Evolutionary conservation across 2,797 vertebrate genomes (phyloP), one percentile per base, ranked within the genome.

Genomic region (Saxicola maurus): DNA sequence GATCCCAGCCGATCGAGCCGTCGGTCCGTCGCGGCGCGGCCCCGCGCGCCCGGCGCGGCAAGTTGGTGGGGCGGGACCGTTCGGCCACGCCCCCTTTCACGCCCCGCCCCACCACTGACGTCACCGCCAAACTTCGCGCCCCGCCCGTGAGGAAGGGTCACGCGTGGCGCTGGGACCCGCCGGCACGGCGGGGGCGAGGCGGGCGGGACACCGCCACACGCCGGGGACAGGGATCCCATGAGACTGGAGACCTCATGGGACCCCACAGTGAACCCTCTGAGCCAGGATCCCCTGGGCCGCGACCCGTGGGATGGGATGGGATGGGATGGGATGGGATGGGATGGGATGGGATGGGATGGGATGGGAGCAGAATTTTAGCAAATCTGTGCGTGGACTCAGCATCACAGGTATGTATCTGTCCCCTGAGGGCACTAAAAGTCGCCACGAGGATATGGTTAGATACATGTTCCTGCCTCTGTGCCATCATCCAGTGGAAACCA

Each of bases 21-120:
- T 88, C 81, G 90, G 65, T 85, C 76, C 86, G 90, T 81, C 86
- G 66, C 86, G 76, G 76, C 81, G 90, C 79, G 92, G 82, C 85
- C 82, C 86, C 88, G 68, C 85, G 90, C 90, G 86, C 91, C 78
- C 82, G 82, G 91, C 82, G 91, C 87, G 91, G 78, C 91, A 82
- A 92, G 21, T 86, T 88, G 62, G 52, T 61, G 53, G 80, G 89
- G 71, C 37, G 77, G 90, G 67, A 31, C 66, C 21, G 30, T 3
- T 11, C 4, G 37, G 31, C 23, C 57, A 65, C 82, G 71, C 72
- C 72, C 46, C 76, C 27, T 10, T 6, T 5, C 7, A 0, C 35
- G 35, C 9, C 68, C 7, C 79, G 68, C 79, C 77, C 67, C 19
- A 0, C 21, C 21, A 43, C 67, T 82, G 85, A 93, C 88, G 85